Percentiles rank a stretch among this genome's conserved stretches.
phyloP scores from a whole-genome alignment of 2,888 invertebrate species.

The Tetragnatha montana region DNA sequence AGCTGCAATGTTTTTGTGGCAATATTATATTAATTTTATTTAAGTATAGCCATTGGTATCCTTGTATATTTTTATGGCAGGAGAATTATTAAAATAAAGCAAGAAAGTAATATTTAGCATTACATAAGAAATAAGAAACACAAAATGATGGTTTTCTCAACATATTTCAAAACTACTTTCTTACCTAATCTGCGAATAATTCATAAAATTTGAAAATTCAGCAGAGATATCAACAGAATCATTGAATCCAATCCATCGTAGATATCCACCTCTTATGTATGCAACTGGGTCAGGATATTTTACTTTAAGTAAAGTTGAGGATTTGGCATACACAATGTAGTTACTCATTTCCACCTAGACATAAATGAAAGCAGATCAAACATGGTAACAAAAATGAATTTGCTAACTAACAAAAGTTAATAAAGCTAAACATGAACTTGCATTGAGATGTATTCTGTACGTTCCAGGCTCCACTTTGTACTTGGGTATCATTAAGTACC shows the following conservation, averaged over 20 bases:
- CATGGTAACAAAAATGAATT: too few species aligned
- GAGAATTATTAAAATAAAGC: too few species aligned
- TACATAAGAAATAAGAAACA: too few species aligned
- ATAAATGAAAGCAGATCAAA: neutral
- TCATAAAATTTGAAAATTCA: neutral
- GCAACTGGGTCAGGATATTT: neutral
- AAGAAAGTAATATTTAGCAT: too few species aligned
- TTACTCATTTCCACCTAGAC: conserved; percentile 60
- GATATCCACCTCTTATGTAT: conserved; percentile 59
- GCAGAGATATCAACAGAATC: conserved; percentile 42
- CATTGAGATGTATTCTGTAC: conserved; percentile 74
- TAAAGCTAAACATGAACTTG: conserved; percentile 51
- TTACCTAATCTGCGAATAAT: too few species aligned
- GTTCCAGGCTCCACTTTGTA: conserved; percentile 73
- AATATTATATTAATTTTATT: too few species aligned
- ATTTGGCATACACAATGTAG: conserved; percentile 63
- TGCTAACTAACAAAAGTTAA: too few species aligned
- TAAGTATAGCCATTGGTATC: too few species aligned
- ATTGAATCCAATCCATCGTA: conserved; percentile 48
- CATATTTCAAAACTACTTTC: too few species aligned
- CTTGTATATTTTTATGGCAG: too few species aligned
- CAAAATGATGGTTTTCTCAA: too few species aligned
- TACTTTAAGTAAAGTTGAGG: conserved; percentile 32
- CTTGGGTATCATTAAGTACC: conserved; percentile 49
- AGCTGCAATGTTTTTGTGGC: too few species aligned